Base-by-base conservation (phyloP, 2,888 invertebrate species). In the Ochlodes sylvanus region DNA sequence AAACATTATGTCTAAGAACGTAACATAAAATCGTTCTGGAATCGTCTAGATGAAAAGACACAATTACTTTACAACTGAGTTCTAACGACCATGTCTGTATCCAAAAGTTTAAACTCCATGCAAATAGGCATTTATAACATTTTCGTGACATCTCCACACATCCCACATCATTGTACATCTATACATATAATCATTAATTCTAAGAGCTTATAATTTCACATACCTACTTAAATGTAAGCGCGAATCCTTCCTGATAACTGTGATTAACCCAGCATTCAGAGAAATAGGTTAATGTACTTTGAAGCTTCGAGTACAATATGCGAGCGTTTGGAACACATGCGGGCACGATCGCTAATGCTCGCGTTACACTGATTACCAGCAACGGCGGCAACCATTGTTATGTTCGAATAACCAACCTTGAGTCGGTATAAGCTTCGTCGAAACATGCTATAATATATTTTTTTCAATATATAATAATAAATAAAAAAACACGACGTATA, bases 181-280 rank as follows among this genome's bases (percentile, higher is more conserved):
- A 38, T 38, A 9, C 38, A 7, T 38, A 38, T 38, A 38, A 38
- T 12, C 38, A 1, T 38, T 38, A 1, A 38, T 12, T 17, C 19
- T 19, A 14, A 32, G 54, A n/a, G 10, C 12, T 52, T 54, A 54
- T 54, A n/a, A 54, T n/a, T n/a, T 54, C n/a, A 54, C 32, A n/a
- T 32, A n/a, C n/a, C 7, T 54, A 52, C 52, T 52, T 50, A 14
- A 14, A 27, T 12, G 5, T 54, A 63, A 63, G 38, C n/a, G 62
- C 41, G 32, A 32, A 52, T 56, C 55, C 15, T 15, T 44, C 32
- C 47, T 38, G 56, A 50, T 57, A 57, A 50, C 47, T 57, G 50
- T 34, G 57, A 64, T 64, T 64, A 64, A 47, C n/a, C 64, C 57
- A 34, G 32, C 57, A 64, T 64, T 64, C 21, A 32, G 57, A 47